These are phyloP conservation scores for Prolemur simus DNA, from an alignment of 2,113 vertebrate genomes.

Conservation along the genomic window DNA sequence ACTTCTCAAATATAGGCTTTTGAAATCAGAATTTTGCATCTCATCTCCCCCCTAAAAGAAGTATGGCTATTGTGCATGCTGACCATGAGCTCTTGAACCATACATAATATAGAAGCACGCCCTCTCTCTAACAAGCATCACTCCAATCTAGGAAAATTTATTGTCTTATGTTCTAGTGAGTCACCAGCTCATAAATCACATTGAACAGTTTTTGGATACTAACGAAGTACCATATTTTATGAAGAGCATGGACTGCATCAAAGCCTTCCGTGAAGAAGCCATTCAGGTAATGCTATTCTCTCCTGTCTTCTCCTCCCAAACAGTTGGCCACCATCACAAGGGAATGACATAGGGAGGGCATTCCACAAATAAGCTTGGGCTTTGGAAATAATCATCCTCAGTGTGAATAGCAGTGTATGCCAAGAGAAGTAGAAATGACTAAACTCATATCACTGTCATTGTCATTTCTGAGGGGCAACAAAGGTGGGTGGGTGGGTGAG, in stretches of 20 bases:
- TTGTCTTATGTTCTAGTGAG: conserved; percentile 87
- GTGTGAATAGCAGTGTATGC: not conserved
- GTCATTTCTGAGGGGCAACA: not conserved
- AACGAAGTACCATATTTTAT: conserved; percentile 91
- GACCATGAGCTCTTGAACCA: not conserved
- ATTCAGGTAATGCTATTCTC: conserved; percentile 87
- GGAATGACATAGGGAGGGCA: not conserved
- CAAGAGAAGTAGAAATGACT: not conserved
- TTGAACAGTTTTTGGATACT: conserved; percentile 94
- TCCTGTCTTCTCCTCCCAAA: not conserved
- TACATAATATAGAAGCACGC: not conserved
- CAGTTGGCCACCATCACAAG: not conserved
- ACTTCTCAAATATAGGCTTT: conserved; percentile 4
- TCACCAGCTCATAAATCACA: conserved; percentile 90
- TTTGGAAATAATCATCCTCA: not conserved
- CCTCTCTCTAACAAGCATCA: not conserved
- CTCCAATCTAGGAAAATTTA: not conserved
- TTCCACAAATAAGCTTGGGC: not conserved
- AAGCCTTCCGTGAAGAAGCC: conserved; percentile 92
- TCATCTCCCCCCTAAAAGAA: not conserved
- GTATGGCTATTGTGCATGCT: not conserved
- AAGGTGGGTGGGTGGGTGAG: not conserved
- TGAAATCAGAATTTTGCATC: not conserved
- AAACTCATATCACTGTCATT: not conserved
- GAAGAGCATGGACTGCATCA: conserved; percentile 93